Conservation (phyloP, 2,888 invertebrate species). For the Reticulitermes lucifugus region DNA sequence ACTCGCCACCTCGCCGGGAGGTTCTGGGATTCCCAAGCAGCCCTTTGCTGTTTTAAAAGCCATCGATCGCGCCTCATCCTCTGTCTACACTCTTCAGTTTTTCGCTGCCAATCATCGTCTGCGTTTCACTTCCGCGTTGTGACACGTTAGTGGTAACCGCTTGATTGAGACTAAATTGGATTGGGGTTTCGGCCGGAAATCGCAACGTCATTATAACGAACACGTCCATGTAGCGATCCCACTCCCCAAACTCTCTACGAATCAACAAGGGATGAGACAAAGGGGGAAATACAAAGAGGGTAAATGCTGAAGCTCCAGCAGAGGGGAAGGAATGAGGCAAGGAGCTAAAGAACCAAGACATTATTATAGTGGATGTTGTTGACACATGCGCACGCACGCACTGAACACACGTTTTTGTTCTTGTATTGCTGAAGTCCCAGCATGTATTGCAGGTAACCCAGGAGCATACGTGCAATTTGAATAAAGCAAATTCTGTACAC, state of each 20-base stretch:
- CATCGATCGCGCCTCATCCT: not conserved
- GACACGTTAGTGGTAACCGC: conserved; percentile 29
- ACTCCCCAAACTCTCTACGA: conserved; percentile 9
- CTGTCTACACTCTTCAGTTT: conserved; percentile 22
- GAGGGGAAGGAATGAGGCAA: not conserved
- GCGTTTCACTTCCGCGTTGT: conserved; percentile 34
- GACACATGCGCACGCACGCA: conserved; percentile 2
- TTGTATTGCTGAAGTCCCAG: not conserved
- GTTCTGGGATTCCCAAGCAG: not conserved
- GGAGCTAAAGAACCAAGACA: conserved; percentile 7
- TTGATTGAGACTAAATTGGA: conserved; percentile 46
- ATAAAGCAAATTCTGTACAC: too few species aligned
- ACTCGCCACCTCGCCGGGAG: not conserved
- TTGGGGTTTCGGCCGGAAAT: conserved; percentile 36
- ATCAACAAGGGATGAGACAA: conserved; percentile 38
- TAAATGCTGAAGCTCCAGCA: not conserved
- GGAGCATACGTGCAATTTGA: too few species aligned
- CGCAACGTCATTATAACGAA: conserved; percentile 42
- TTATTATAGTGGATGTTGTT: conserved; percentile 1
- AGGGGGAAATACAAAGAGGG: conserved; percentile 30
- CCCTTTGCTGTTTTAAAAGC: not conserved
- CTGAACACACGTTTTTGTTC: not conserved
- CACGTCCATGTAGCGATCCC: conserved; percentile 31
- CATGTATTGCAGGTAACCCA: not conserved
- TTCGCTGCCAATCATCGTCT: conserved; percentile 45